Evolutionary conservation across 2,888 invertebrate genomes (phyloP), one percentile per base, ranked within the genome.

Genomic region (Timema podura): DNA sequence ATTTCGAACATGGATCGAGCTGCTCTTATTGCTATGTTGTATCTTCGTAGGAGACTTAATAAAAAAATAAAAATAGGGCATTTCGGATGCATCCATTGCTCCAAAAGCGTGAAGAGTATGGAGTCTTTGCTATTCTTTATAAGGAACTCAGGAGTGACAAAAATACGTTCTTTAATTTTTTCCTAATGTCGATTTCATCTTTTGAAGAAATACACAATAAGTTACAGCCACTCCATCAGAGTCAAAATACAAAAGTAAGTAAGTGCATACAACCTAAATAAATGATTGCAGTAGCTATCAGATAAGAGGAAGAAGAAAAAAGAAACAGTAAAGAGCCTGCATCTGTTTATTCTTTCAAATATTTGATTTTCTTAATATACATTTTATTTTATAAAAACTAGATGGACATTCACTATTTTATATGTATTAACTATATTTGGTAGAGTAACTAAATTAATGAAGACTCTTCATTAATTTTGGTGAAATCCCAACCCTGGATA

Each of bases 71-170:
- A 61, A 16, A 45, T 11, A 57, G 57, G 13, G 5, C 13, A 44
- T 45, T 44, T 30, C 45, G 1, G 61, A n/a, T 61, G 5, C 61
- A 61, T 9, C 44, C 44, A 61, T 44, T 61, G 10, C 44, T 61
- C 8, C 61, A 61, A 5, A 61, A 61, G 45, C 9, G 61, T 6
- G 61, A 61, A 61, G 61, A 61, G 45, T 45, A 44, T 61, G 61
- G 61, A 0, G 61, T 9, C 8, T 61, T 61, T 61, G 7, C 15
- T 30, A 30, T 3, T 30, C 30, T 30, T 30, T 30, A 30, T 30
- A 30, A 30, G 3, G 30, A 30, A 30, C 30, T 30, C 30, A 30
- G 30, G 1, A 30, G 30, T 1, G 30, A 30, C 30, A 30, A 30
- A 30, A 30, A 30, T 30, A 30, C 1, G 30, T 30, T 30, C 3